These are phyloP conservation scores for Brachirus orientalis DNA, from an alignment of 2,113 vertebrate species.

Conservation along the genomic window DNA sequence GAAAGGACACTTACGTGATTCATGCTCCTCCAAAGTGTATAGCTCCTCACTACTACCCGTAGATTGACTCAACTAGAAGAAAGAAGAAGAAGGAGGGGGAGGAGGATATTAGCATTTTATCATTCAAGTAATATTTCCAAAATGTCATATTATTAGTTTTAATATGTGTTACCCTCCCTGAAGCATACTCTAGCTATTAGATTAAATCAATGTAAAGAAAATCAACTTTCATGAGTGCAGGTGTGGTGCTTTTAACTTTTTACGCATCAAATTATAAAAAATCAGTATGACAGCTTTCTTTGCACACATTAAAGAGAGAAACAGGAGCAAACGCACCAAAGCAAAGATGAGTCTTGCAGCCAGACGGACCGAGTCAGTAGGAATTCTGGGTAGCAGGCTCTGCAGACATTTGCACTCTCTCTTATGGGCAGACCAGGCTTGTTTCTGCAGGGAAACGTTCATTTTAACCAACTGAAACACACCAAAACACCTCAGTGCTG, in stretches of 20 bases:
- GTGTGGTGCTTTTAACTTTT: not conserved
- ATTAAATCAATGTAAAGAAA: constrained; percentile 1
- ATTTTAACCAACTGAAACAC: constrained; percentile 30
- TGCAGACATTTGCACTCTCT: constrained; percentile 90
- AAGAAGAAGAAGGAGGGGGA: not conserved
- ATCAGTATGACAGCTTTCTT: not conserved
- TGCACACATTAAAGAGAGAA: not conserved
- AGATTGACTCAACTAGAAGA: constrained; percentile 81
- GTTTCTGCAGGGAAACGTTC: constrained; percentile 80
- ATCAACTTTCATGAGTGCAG: not conserved
- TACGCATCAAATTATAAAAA: not conserved
- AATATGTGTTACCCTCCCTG: not conserved
- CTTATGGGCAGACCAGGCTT: constrained; percentile 91
- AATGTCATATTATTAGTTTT: not conserved
- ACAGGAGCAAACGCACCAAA: constrained; percentile 80
- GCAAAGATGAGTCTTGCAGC: constrained; percentile 89
- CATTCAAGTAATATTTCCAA: not conserved
- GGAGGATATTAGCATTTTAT: not conserved
- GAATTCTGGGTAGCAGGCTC: constrained; percentile 84
- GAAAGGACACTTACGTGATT: constrained; percentile 88
- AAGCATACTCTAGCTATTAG: not conserved
- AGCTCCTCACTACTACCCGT: constrained; percentile 82
- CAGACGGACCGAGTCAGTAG: constrained; percentile 92
- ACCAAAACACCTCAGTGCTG: not conserved
- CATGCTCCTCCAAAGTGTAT: constrained; percentile 88